These are phyloP conservation scores for Tetraneura akinire DNA, from an alignment of 1,140 invertebrate species.

Conservation along the genomic window DNA sequence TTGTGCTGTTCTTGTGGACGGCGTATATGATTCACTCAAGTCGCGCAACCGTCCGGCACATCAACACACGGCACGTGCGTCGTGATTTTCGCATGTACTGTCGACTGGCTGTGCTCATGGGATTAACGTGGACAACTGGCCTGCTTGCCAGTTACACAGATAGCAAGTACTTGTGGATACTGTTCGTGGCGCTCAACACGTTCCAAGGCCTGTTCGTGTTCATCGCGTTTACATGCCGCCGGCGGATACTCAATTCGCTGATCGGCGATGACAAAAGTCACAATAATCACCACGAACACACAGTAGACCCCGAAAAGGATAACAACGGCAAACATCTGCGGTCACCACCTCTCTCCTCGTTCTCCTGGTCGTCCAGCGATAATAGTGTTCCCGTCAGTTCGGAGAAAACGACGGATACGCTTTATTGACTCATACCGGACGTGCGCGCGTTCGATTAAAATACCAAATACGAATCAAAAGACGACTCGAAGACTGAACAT, in stretches of 20 bases:
- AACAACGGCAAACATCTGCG: neutral
- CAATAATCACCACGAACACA: neutral
- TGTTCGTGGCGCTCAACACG: slow-evolving; percentile 64
- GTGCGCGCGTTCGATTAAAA: neutral
- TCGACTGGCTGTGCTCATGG: slow-evolving; percentile 63
- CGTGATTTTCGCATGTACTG: slow-evolving; percentile 63
- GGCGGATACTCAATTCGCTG: slow-evolving; percentile 58
- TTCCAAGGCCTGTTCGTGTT: slow-evolving; percentile 67
- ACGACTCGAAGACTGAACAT: slow-evolving; percentile 23
- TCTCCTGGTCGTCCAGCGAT: slow-evolving; percentile 55
- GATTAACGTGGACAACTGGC: slow-evolving; percentile 63
- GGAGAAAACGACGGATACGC: slow-evolving; percentile 40
- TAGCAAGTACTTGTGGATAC: slow-evolving; percentile 60
- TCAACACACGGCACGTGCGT: slow-evolving; percentile 58
- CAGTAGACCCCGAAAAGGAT: neutral
- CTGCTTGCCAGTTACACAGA: slow-evolving; percentile 61
- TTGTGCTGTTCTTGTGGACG: slow-evolving; percentile 62
- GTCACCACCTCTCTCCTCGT: slow-evolving; percentile 54
- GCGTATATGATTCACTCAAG: slow-evolving; percentile 62
- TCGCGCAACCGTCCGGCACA: slow-evolving; percentile 57
- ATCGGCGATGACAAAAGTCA: slow-evolving; percentile 44
- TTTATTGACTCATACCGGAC: neutral
- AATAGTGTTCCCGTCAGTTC: slow-evolving; percentile 37
- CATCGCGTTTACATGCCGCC: slow-evolving; percentile 64
- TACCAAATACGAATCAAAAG: slow-evolving; percentile 4